phyloP scores from a whole-genome alignment of 2,797 vertebrate species.

The Ctenosaura bakeri region DNA sequence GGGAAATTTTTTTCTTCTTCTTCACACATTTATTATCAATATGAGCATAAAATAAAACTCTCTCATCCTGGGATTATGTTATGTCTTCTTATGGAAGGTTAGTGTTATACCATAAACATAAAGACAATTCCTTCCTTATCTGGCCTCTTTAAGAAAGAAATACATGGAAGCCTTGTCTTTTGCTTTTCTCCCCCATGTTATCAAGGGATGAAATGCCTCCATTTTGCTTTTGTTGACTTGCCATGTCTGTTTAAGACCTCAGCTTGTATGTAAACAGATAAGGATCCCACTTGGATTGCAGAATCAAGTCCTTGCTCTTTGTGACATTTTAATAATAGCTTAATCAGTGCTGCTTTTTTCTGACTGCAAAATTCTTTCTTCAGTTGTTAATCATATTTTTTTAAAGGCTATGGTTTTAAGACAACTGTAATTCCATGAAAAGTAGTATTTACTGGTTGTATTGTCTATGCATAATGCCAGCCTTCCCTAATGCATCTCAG shows the following conservation, averaged over 20 bases:
- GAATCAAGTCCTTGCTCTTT: constrained; percentile 57
- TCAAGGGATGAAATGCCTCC: not conserved
- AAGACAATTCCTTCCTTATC: not conserved
- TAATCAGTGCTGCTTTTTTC: constrained; percentile 62
- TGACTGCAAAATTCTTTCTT: constrained; percentile 59
- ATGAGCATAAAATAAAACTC: not conserved
- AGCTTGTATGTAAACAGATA: constrained; percentile 59
- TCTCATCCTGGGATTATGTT: not conserved
- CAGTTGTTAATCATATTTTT: constrained; percentile 46
- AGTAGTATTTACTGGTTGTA: constrained; percentile 55
- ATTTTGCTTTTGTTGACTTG: constrained; percentile 59
- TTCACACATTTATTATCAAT: too few species aligned
- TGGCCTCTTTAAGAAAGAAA: too few species aligned
- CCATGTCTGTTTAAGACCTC: constrained; percentile 57
- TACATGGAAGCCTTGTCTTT: not conserved
- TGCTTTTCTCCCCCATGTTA: not conserved
- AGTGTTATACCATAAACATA: not conserved
- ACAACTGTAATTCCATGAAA: constrained; percentile 53
- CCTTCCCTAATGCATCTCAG: constrained; percentile 33
- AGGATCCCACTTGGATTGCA: constrained; percentile 52
- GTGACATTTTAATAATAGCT: constrained; percentile 70
- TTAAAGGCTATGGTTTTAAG: not conserved
- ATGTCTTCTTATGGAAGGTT: not conserved
- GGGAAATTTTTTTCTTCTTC: too few species aligned
- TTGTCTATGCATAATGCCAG: constrained; percentile 52